Base-by-base conservation (phyloP, 2,797 vertebrate genomes). In the Diplodus sargus region DNA sequence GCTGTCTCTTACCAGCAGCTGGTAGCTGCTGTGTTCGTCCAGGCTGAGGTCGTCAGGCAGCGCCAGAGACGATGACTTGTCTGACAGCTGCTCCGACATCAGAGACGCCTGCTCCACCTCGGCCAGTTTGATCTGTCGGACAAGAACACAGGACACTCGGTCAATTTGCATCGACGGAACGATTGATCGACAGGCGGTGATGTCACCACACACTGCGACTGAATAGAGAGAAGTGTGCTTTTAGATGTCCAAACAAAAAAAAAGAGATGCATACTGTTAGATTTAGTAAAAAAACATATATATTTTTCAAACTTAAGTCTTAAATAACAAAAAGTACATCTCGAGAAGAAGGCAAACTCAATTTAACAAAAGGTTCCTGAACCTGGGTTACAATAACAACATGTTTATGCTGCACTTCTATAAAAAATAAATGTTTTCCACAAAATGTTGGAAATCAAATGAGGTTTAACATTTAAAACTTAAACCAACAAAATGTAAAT, bases 41-140 rank as follows among this genome's bases (percentile, higher is more conserved):
- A 96, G 94, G 90, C 96, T 97, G 78, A 97, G 94, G 91, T 98
- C 97, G 58, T 99, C 98, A 5, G 97, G 96, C 79, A 98, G 93
- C 49, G 96, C 94, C 72, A 96, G 95, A 73, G 97, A 99, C 1
- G 97, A 99, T 65, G 98, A 99, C 94, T 97, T 97, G 91, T 99
- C 98, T 0, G 95, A 96, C 79, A 96, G 91, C 92, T 94, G 95
- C 85, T 96, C 95, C 34, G 98, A 99, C 94, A 96, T 98, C 91
- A 99, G 95, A 51, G 98, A 99, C 52, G 97, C 95, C 69, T 94
- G 97, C 94, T 99, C 98, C 79, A 98, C 97, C 95, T 99, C 98
- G 0, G 98, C 98, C 92, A 99, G 91, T 84, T 95, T 96, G 67
- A 99, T 95, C 98, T 99, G 94, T 79, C 59, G 39, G 64, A 64